phyloP scores from a whole-genome alignment of 2,797 vertebrate species.

The Aythya fuligula region DNA sequence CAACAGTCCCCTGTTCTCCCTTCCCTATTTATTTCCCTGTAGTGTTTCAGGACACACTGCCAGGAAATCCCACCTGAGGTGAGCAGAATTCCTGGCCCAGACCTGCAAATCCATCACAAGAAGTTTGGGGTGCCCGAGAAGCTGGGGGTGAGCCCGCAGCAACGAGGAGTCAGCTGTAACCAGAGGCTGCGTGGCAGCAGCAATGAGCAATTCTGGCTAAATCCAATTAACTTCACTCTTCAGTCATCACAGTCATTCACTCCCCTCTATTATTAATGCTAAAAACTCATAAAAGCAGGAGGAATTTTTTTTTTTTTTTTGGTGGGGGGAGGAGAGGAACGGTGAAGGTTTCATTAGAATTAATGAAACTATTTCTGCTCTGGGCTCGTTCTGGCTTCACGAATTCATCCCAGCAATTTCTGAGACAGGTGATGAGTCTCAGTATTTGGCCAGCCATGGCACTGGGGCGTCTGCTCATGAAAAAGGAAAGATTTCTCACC shows the following conservation, averaged over 20 bases:
- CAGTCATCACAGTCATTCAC: background rate
- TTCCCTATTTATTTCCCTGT: background rate
- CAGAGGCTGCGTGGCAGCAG: background rate
- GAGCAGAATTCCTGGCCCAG: background rate
- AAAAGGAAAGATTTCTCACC: background rate
- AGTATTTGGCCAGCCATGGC: background rate
- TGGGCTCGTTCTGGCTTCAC: background rate
- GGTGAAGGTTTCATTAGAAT: background rate
- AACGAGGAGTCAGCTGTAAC: background rate
- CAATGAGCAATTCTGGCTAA: background rate
- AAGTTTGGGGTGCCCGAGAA: background rate
- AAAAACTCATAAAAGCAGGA: background rate
- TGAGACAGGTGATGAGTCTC: fast-evolving
- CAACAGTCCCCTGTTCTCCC: background rate
- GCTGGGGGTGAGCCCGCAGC: background rate
- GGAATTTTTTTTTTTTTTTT: background rate
- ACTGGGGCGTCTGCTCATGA: background rate
- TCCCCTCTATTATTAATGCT: background rate
- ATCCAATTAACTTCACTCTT: background rate
- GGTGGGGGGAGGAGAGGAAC: too few species aligned
- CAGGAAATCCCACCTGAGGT: background rate
- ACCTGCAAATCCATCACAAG: background rate
- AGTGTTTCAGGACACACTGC: background rate
- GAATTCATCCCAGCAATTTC: background rate
- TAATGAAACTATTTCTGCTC: background rate